Percentiles rank a stretch among this genome's conserved stretches.
Conservation (phyloP, 92 coral and sea anemone species). For the Bergia sp. region DNA sequence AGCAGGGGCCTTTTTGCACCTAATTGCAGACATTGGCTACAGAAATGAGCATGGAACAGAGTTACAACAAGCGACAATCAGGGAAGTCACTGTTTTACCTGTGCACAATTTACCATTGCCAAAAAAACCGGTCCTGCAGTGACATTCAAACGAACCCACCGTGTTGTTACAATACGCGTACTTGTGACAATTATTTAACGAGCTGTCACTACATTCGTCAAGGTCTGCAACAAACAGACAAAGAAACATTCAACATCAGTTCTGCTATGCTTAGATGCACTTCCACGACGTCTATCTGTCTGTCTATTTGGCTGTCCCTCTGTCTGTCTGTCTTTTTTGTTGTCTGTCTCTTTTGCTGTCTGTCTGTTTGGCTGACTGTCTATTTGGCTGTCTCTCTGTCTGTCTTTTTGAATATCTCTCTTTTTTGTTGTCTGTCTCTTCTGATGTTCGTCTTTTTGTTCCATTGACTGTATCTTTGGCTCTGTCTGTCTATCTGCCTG, state of each 20-base stretch:
- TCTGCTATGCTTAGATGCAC: background rate
- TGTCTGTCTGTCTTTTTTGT: background rate
- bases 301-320: background rate
- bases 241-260: background rate
- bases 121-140: slow-evolving; percentile 11
- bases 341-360: background rate
- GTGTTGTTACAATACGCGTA: slow-evolving; percentile 14
- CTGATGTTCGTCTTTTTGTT: no score
- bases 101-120: slow-evolving; percentile 26
- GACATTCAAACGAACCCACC: slow-evolving; percentile 8
- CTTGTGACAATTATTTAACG: slow-evolving; percentile 6
- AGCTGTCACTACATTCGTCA: slow-evolving; percentile 13
- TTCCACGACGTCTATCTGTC: background rate
- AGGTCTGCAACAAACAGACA: slow-evolving; percentile 15
- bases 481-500: no score
- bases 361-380: background rate
- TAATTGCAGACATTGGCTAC: no score
- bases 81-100: background rate
- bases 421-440: background rate
- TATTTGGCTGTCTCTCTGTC: background rate
- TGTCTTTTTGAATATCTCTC: background rate
- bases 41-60: background rate
- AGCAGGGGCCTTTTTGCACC: no score
- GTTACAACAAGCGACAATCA: background rate
- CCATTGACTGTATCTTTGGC: background rate